Base-by-base conservation (phyloP, 1,140 invertebrate species). In the Heliconius hewitsoni region DNA sequence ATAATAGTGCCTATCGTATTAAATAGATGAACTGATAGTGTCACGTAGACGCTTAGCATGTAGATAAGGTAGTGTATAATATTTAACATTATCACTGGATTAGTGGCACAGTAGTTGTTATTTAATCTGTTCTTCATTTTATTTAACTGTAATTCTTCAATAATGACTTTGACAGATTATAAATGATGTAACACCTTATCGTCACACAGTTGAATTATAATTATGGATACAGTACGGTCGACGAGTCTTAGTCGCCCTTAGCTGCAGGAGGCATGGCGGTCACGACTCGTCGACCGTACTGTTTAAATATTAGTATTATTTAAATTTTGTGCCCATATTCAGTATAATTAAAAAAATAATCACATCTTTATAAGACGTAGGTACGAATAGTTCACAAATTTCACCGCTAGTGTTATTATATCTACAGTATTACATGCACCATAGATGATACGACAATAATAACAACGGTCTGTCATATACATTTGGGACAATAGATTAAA, bases 361-460 rank as follows among this genome's bases (percentile, higher is more conserved):
- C 16, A 72, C 66, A 72, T 70, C 42, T 72, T 75, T 76, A 27
- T 80, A 80, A 80, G 34, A 34, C 8, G 27, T 74, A 70, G 42
- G 19, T 72, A 70, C 71, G 76, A 39, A 42, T 72, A 75, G 34
- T 57, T 75, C 79, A 80, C 71, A 74, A 76, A 16, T 27, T 73
- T 60, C 79, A 81, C 72, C 4, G 60, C 76, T 81, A 81, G 73
- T 76, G 60, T 66, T 71, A 72, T 71, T 16, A 34, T 74, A 77
- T 74, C 30, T 55, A 66, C 79, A 81, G 79, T 81, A 81, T 81
- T 81, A 81, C 70, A 81, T 30, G 79, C 79, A 81, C 79, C 76
- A 77, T 81, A 81, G 79, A 70, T 77, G 50, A 42, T 74, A 74
- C 77, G 79, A 81, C 79, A 81, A 81, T 81, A 81, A 81, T 42